Evolutionary conservation across 30 jellyfish, hydroid and myxozoan species (phyloP).

Genomic region (Euphysa ruthae): DNA sequence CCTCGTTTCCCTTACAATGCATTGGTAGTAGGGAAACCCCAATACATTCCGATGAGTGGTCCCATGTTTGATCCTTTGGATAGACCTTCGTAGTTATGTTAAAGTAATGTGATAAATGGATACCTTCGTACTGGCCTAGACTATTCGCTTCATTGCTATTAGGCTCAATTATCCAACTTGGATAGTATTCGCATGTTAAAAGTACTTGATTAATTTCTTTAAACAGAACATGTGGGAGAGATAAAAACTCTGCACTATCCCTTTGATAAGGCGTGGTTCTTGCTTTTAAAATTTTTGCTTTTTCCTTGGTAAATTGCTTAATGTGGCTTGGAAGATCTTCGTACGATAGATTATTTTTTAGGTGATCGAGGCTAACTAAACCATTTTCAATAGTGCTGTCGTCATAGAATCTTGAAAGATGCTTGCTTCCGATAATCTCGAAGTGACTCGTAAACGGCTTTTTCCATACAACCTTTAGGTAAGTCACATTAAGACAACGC

Average conservation of each 20-base stretch:
- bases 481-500: too few relatives aligned
- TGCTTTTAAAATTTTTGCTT: neutral
- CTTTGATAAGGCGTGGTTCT: conserved; percentile 64
- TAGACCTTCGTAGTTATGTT: conserved; percentile 40
- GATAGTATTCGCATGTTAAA: conserved; percentile 34
- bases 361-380: conserved; percentile 38
- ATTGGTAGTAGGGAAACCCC: conserved; percentile 48
- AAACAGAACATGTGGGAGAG: conserved; percentile 36
- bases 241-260: conserved; percentile 56
- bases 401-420: conserved; percentile 30
- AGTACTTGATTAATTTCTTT: conserved; percentile 22
- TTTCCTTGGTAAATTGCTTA: conserved; percentile 20
- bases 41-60: conserved; percentile 33
- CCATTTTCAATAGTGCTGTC: conserved; percentile 53
- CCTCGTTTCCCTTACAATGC: conserved; percentile 61
- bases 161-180: conserved; percentile 39
- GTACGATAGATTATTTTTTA: conserved; percentile 31
- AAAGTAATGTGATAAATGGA: conserved; percentile 57
- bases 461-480: conserved; percentile 44
- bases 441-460: conserved; percentile 16
- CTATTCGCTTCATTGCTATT: conserved; percentile 31
- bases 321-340: conserved; percentile 57
- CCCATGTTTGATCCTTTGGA: conserved; percentile 64
- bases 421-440: conserved; percentile 12
- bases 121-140: conserved; percentile 51